Percentiles rank a stretch among this genome's conserved stretches.
These are phyloP conservation scores for Hypomecis punctinalis DNA, from an alignment of 2,888 invertebrate genomes.

Conservation along the genomic window DNA sequence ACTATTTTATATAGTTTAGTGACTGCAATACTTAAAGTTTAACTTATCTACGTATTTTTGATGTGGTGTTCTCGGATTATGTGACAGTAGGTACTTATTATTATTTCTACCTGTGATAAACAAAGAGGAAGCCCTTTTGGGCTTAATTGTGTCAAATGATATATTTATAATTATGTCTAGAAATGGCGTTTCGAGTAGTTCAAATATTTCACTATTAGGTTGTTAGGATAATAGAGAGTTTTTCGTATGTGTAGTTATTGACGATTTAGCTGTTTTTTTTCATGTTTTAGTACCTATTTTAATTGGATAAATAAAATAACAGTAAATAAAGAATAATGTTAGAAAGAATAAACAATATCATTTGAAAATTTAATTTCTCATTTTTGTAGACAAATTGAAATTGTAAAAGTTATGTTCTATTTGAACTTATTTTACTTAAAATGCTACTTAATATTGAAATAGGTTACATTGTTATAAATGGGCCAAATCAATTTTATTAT, in stretches of 20 bases:
- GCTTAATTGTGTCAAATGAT: slow-evolving; percentile 46
- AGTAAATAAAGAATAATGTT: too few relatives aligned
- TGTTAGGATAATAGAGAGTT: slow-evolving; percentile 18
- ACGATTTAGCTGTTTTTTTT: slow-evolving; percentile 1
- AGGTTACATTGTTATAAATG: slow-evolving; percentile 30
- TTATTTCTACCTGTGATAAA: slow-evolving; percentile 46
- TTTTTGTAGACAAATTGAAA: not conserved
- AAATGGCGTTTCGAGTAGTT: slow-evolving; percentile 27
- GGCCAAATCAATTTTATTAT: slow-evolving; percentile 27
- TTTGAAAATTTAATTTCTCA: too few relatives aligned
- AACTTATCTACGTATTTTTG: slow-evolving; percentile 21
- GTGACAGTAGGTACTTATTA: slow-evolving; percentile 44
- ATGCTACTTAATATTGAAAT: slow-evolving; percentile 29
- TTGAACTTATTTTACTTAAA: slow-evolving; percentile 22
- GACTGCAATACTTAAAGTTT: slow-evolving; percentile 27
- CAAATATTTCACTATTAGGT: slow-evolving; percentile 20
- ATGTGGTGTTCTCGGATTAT: slow-evolving; percentile 30
- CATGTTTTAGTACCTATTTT: not conserved
- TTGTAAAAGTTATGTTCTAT: not conserved
- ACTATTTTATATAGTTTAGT: slow-evolving; percentile 31
- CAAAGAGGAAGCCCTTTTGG: slow-evolving; percentile 39
- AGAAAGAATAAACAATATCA: too few relatives aligned
- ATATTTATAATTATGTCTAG: slow-evolving; percentile 34
- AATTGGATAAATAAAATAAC: not conserved
- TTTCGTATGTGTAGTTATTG: slow-evolving; percentile 10